phyloP scores from a whole-genome alignment of 2,888 invertebrate species.

The Athrips mouffetella region DNA sequence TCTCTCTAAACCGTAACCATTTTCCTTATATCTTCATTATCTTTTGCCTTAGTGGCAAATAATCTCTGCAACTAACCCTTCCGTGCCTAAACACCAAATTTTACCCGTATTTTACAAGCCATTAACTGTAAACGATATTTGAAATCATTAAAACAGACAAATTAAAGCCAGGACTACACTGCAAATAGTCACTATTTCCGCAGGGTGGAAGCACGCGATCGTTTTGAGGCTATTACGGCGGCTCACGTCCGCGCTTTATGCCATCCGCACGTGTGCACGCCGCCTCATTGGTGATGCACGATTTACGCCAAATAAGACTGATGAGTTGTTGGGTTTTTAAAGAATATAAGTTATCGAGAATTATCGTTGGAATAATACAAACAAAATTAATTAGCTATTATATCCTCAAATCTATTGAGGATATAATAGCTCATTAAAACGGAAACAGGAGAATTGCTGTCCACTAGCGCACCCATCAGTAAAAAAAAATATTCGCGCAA shows the following conservation, averaged over 20 bases:
- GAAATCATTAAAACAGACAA: slow-evolving; percentile 6
- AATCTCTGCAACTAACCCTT: not conserved
- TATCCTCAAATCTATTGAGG: too few species aligned
- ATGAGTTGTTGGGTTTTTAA: too few species aligned
- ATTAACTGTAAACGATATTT: not conserved
- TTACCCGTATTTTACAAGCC: not conserved
- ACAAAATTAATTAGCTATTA: too few species aligned
- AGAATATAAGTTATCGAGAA: too few species aligned
- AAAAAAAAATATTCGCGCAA: too few species aligned
- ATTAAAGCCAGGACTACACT: slow-evolving; percentile 8
- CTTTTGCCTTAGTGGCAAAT: too few species aligned
- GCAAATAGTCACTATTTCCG: slow-evolving; percentile 8
- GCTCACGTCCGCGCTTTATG: slow-evolving; percentile 39
- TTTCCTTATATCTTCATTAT: too few species aligned
- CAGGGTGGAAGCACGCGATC: slow-evolving; percentile 30
- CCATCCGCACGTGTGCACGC: slow-evolving; percentile 34
- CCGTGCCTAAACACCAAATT: not conserved
- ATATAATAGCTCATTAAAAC: too few species aligned
- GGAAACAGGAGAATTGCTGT: too few species aligned
- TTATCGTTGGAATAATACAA: too few species aligned
- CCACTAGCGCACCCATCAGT: too few species aligned
- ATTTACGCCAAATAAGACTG: slow-evolving; percentile 19
- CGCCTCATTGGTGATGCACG: slow-evolving; percentile 27
- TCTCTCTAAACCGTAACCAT: too few species aligned
- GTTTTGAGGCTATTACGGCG: slow-evolving; percentile 36